Conservation (phyloP, 2,113 vertebrate species). For the Pogona vitticeps region DNA sequence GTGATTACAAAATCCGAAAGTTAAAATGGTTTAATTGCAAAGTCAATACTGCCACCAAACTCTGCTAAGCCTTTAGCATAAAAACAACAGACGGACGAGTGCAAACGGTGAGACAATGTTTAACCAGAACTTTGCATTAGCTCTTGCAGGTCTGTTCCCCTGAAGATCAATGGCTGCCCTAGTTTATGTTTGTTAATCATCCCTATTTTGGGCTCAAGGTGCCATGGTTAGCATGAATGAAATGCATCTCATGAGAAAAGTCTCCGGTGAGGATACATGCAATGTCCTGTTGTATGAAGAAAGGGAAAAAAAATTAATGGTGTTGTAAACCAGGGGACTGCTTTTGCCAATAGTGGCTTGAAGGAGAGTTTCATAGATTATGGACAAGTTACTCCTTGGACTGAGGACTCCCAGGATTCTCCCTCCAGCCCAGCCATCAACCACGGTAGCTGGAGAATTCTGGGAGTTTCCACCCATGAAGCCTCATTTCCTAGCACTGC, state of each 20-base stretch:
- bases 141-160: slow-evolving; percentile 76
- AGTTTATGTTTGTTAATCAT: slow-evolving; percentile 70
- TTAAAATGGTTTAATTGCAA: slow-evolving; percentile 99
- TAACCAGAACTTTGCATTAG: slow-evolving; percentile 98
- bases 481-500: too few relatives aligned
- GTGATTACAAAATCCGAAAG: slow-evolving; percentile 98
- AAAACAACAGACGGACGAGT: slow-evolving; percentile 99
- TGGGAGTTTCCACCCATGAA: too few relatives aligned
- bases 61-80: slow-evolving; percentile 87
- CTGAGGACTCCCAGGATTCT: too few relatives aligned
- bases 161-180: slow-evolving; percentile 71
- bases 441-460: too few relatives aligned
- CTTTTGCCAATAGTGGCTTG: neutral
- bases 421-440: too few relatives aligned
- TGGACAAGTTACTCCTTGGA: too few relatives aligned
- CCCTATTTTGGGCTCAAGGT: slow-evolving; percentile 61
- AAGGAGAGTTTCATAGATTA: neutral
- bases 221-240: slow-evolving; percentile 29
- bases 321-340: neutral
- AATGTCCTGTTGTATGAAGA: neutral
- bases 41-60: slow-evolving; percentile 98
- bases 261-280: neutral
- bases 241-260: neutral
- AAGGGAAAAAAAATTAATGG: neutral
- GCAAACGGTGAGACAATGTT: slow-evolving; percentile 97